Evolutionary conservation across 2,888 invertebrate genomes (phyloP).

Genomic region (Nudaria mundana): DNA sequence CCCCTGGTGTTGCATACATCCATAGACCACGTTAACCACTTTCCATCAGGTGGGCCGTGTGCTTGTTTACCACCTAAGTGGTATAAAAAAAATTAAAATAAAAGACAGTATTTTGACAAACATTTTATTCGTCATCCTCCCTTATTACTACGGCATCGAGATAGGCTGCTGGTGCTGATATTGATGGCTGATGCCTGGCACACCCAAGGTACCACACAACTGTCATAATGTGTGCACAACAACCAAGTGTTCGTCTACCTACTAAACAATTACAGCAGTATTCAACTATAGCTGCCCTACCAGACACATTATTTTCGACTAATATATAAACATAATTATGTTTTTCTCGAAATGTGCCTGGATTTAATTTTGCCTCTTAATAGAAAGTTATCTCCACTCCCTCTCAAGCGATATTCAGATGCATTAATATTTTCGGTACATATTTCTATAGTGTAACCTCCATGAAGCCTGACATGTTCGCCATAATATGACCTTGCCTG

Average conservation of each 20-base stretch:
- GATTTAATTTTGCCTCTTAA: not conserved
- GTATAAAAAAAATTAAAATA: no score
- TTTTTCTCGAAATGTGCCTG: constrained; percentile 4
- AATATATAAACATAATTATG: not conserved
- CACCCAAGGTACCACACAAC: constrained; percentile 16
- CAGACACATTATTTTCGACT: no score
- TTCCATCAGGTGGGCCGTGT: no score
- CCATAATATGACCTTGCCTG: not conserved
- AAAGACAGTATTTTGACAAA: no score
- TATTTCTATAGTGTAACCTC: no score
- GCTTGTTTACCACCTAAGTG: no score
- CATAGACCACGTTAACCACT: no score
- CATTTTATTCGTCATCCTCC: not conserved
- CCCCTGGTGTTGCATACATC: no score
- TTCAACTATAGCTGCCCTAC: no score
- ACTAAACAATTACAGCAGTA: no score
- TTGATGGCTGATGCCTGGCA: constrained; percentile 5
- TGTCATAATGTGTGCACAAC: no score
- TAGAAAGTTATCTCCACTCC: not conserved
- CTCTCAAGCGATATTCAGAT: not conserved
- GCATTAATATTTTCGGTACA: not conserved
- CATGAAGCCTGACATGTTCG: not conserved
- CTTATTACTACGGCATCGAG: not conserved
- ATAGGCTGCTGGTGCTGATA: constrained; percentile 6
- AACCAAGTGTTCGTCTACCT: no score